Base-by-base conservation (phyloP, 2,113 vertebrate species). In the Craseonycteris thonglongyai region DNA sequence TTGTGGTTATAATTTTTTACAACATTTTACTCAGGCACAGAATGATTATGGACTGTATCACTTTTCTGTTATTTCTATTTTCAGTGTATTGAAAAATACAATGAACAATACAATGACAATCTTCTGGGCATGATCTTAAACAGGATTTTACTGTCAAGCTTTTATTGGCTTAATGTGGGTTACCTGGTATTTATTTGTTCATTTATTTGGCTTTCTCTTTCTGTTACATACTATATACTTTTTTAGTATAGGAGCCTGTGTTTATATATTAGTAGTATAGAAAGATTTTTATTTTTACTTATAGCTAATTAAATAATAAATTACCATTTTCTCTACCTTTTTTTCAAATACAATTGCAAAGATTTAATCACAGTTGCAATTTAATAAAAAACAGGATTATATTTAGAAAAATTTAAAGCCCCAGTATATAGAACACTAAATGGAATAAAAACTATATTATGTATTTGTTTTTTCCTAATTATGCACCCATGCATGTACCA, bases 51-150 rank as follows among this genome's bases (percentile, higher is more conserved):
- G 63, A 97, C 90, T 71, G 33, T 83, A 88, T 12, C 51, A 89
- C 12, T 86, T 88, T 96, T 76, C 30, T 89, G 68, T 96, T 97
- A 81, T 30, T 18, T 40, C 90, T 96, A 42, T 95, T 97, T 95
- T 95, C 92, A 97, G 71, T 33, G 42, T 69, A 54, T 16, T 90
- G 65, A 95, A 97, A 93, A 95, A 87, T 69, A 89, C 69, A 92
- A 95, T 90, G 65, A 95, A 97, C 92, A 95, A 87, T 69, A 89
- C 69, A 92, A 95, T 4, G 14, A 75, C 24, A 12, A 0, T 45
- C 33, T 95, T 95, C 11, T 42, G 90, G 28, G 65, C 40, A 65
- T 58, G 21, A 75, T 38, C 79, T 96, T 93, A 88, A 47, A 56
- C 4, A 61, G 6, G 3, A 49, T 93, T 97, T 98, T 88, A 24